Evolutionary conservation across 2,797 vertebrate genomes (phyloP).

Genomic region (Acanthurus lineatus): DNA sequence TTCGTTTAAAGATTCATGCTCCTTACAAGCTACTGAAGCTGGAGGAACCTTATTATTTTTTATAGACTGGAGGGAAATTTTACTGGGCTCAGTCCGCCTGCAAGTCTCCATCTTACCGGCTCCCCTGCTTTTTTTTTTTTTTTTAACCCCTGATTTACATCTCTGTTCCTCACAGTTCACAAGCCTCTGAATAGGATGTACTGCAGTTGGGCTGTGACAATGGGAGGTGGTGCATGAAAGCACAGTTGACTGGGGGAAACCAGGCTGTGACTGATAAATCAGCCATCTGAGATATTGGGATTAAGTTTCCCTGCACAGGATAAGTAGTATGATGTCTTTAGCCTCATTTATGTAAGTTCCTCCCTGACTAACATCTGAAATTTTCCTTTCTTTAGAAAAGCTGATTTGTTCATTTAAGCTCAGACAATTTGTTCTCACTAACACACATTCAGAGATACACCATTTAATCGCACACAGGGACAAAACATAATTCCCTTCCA

Average conservation of each 20-base stretch:
- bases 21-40: background rate
- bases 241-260: conserved; percentile 38
- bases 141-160: conserved; percentile 29
- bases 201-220: background rate
- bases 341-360: background rate
- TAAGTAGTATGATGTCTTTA: conserved; percentile 9
- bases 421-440: background rate
- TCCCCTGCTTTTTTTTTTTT: background rate
- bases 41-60: conserved; percentile 16
- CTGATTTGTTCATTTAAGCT: conserved; percentile 18
- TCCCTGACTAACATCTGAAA: conserved; percentile 3
- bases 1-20: background rate
- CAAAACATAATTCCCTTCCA: conserved; percentile 17
- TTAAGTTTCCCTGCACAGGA: background rate
- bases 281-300: conserved; percentile 14
- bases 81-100: background rate
- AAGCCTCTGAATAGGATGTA: conserved; percentile 18
- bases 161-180: conserved; percentile 13
- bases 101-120: background rate
- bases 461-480: background rate
- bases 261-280: conserved; percentile 33
- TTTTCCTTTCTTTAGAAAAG: conserved; percentile 1
- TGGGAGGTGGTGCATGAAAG: conserved; percentile 34
- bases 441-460: too few relatives aligned
- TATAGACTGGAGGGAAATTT: conserved; percentile 16